Base-by-base conservation (phyloP, 2,888 invertebrate species). In the Stictocephala bisonia region DNA sequence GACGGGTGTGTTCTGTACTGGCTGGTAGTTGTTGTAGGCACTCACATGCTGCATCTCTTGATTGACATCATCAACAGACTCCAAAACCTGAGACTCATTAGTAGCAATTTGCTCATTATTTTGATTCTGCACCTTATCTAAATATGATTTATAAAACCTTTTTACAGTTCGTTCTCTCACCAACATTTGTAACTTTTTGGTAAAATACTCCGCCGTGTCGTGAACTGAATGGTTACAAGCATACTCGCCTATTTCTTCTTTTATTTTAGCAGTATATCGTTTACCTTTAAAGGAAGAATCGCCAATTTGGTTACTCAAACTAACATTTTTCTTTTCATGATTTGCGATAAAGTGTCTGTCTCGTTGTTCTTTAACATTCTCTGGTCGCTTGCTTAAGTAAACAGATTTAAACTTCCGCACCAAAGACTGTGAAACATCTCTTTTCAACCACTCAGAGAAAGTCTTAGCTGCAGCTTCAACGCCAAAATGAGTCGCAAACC, bases 361-460 rank as follows among this genome's bases (percentile, higher is more conserved):
- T 20, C 35, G 60, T 35, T 71, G 64, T 35, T 60, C 50, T 24
- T 22, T 11, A 18, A 1, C 22, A 15, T 44, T 44, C 9, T 44
- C 41, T 13, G 50, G 27, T 4, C 31, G 7, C 9, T 48, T 64
- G 29, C 31, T 58, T 35, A 71, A 51, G 44, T 71, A 60, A 18
- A 75, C 51, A 22, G 35, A 50, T 74, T 77, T 76, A 35, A 76
- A 76, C 41, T 72, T 76, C 20, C 74, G 58, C 4, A 77, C 77
- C 13, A 76, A 44, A 4, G 60, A 22, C 1, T 60, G 56, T 35
- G 76, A 51, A 15, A 77, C 64, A n/a, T 64, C 71, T 71, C 74
- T 72, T 24, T 76, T 74, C 13, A 76, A 56, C 9, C 41, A 27
- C n/a, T 77, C 66, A 15, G 76, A 69, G 69, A 76, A 77, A 71